Conservation (phyloP, 92 coral and sea anemone genomes). For the Blastomussa wellsi region DNA sequence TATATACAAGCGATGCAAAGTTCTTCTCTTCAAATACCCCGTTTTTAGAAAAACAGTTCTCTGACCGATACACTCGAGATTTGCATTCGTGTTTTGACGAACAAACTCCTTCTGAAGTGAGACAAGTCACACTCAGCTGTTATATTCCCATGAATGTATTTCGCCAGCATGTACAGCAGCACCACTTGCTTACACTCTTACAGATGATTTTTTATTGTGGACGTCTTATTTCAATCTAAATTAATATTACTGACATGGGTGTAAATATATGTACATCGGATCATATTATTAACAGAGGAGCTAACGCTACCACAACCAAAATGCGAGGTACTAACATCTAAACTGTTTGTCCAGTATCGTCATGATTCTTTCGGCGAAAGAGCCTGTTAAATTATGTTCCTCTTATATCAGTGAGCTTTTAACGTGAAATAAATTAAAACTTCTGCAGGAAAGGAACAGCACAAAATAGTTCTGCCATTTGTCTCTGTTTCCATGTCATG, state of each 20-base stretch:
- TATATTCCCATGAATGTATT: neutral
- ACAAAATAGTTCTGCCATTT: neutral
- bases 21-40: neutral
- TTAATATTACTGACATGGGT: constrained; percentile 9
- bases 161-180: neutral
- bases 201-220: constrained; percentile 20
- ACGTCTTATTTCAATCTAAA: neutral
- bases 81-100: constrained; percentile 1
- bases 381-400: neutral
- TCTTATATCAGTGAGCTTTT: neutral
- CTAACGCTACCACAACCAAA: neutral
- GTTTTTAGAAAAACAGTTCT: neutral
- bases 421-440: constrained; percentile 1
- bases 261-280: constrained; percentile 20
- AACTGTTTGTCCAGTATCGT: neutral
- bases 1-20: neutral
- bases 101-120: neutral
- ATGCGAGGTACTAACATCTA: neutral
- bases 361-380: neutral
- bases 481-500: neutral
- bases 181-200: neutral
- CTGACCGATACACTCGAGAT: neutral
- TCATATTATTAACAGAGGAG: constrained; percentile 9
- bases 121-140: constrained; percentile 13
- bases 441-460: neutral